Evolutionary conservation across 1,140 invertebrate genomes (phyloP).

Genomic region (Drosophila nigromelanica): DNA sequence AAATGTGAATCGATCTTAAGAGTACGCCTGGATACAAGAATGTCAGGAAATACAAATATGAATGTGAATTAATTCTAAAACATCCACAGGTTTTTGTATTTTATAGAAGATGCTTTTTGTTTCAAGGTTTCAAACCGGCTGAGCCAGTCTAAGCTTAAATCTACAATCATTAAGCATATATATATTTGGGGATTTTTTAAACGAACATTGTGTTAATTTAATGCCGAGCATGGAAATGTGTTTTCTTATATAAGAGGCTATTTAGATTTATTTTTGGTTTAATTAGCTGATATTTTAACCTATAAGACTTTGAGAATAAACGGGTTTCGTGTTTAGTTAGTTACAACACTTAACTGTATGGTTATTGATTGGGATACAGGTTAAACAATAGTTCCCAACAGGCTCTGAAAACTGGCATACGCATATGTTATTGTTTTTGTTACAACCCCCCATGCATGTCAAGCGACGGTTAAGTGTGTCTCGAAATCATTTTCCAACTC

Average conservation of each 20-base stretch:
- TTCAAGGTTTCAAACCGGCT: constrained; percentile 54
- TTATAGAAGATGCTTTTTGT: constrained; percentile 4
- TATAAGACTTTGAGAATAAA: background rate
- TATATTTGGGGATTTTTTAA: constrained; percentile 19
- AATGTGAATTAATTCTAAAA: constrained; percentile 25
- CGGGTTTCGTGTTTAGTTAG: constrained; percentile 13
- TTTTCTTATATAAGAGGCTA: constrained; percentile 18
- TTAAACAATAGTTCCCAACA: background rate
- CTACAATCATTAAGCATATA: constrained; percentile 20
- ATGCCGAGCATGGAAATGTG: constrained; percentile 6
- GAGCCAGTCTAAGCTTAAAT: constrained; percentile 34
- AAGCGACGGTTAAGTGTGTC: background rate
- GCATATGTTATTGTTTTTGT: background rate
- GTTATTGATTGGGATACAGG: background rate
- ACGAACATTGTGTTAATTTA: constrained; percentile 24
- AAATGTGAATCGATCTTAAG: background rate
- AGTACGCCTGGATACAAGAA: too few species aligned
- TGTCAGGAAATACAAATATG: background rate
- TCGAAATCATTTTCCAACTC: background rate
- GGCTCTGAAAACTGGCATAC: background rate
- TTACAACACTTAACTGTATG: background rate
- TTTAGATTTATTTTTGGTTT: constrained; percentile 8
- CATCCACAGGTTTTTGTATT: constrained; percentile 22
- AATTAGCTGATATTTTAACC: background rate
- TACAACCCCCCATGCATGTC: background rate